phyloP scores from a whole-genome alignment of 1,140 invertebrate genomes.

The Neodiprion virginianus region DNA sequence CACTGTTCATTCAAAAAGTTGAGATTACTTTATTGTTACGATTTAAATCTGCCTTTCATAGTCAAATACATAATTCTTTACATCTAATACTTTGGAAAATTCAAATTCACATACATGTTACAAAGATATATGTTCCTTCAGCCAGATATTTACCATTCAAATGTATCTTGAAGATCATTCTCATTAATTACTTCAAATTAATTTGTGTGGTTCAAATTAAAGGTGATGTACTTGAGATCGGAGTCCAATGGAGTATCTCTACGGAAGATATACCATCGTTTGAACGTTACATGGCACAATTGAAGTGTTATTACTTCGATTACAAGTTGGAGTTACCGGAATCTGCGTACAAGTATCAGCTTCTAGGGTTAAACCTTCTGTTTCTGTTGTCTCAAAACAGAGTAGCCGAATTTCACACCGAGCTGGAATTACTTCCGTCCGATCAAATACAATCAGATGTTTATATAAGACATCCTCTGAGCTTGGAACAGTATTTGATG shows the following conservation, averaged over 20 bases:
- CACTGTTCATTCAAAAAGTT: conserved; percentile 19
- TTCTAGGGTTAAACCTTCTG: conserved; percentile 93
- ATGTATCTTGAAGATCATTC: neutral
- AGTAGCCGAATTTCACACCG: conserved; percentile 98
- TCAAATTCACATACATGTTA: too few relatives aligned
- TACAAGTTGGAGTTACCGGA: conserved; percentile 91
- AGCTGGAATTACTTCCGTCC: conserved; percentile 92
- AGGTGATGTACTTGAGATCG: conserved; percentile 94
- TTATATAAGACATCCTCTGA: conserved; percentile 94
- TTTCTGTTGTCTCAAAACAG: conserved; percentile 96
- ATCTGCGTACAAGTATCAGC: conserved; percentile 94
- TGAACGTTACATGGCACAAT: conserved; percentile 94
- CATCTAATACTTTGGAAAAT: too few relatives aligned
- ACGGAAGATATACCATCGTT: conserved; percentile 92
- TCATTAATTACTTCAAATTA: neutral
- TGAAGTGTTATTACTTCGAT: conserved; percentile 98
- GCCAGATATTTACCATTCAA: too few relatives aligned
- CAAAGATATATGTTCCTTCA: too few relatives aligned
- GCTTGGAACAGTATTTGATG: conserved; percentile 98
- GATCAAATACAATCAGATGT: conserved; percentile 93
- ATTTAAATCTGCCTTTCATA: neutral
- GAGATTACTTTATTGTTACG: neutral
- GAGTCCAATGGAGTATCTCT: conserved; percentile 93
- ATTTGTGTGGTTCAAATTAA: conserved; percentile 32
- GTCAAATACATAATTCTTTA: neutral